Base-by-base conservation (phyloP, 2,888 invertebrate genomes). In the Eupithecia centaureata region DNA sequence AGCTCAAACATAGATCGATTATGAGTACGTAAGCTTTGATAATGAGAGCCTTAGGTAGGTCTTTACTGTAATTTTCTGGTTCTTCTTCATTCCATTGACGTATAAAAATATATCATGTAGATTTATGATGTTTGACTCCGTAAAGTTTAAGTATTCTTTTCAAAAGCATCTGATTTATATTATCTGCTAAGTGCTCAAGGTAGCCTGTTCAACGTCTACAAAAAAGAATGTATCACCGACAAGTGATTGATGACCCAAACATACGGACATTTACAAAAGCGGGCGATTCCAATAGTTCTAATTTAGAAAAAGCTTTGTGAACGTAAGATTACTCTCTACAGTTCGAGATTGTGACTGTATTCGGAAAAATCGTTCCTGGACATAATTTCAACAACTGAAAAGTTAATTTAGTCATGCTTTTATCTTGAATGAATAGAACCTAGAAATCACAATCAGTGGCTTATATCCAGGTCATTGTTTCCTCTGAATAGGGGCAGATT, bases 161-260 rank as follows among this genome's bases (percentile, higher is more conserved):
- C 12, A 22, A 47, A 22, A 47, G 47, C 47, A 47, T 27, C 52
- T 15, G 27, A 52, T 10, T 52, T 27, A 33, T 7, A 7, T 10
- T 33, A 56, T 56, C 8, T 30, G n/a, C 10, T 30, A 57, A 57
- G 57, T 32, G 32, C 32, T 22, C 18, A 56, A 32, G 56, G 15
- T 28, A 28, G n/a, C 10, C 56, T 15, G 12, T 57, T 57, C 32
- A 18, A 30, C 57, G 30, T 57, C 68, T 68, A 35, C 42, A 18
- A 57, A 56, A 28, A 56, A 56, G 28, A 28, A 56, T 27, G 15
- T 56, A 56, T 30, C 56, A 22, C 57, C 18, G 67, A 22, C 67
- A 71, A 33, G 79, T 83, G 85, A 85, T 85, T 81, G 83, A 85
- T 83, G 78, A 76, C 70, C 69, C 76, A 52, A 10, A 74, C 74